Base-by-base conservation (phyloP, 2,797 vertebrate species). In the Morus bassanus region DNA sequence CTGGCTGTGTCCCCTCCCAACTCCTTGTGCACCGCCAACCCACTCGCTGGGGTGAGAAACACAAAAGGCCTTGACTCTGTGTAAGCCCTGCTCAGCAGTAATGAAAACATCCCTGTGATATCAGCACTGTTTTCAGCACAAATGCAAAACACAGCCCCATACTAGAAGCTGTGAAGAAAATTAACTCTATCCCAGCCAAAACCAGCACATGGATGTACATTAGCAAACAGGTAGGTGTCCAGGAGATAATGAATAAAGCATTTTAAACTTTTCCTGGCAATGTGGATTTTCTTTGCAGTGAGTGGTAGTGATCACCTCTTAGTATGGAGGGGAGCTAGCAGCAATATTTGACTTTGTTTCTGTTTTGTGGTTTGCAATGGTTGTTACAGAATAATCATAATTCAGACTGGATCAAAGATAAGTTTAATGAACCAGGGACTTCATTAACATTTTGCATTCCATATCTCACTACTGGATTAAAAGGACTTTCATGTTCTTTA, bases 401-500 rank as follows among this genome's bases (percentile, higher is more conserved):
- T 69, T 91, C 61, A 81, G 41, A 57, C 37, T 57, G 27, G 37
- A 94, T 94, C 88, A 95, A 95, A 96, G 57, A 84, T 80, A 91
- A 81, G 8, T 83, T 92, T 93, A 92, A 93, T 80, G 81, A 95
- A 87, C 60, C 15, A 85, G 64, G 45, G 88, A 77, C 39, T 87
- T 85, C 37, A 77, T 85, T 72, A 95, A 68, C 41, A 89, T 94
- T 95, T 95, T 82, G 14, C 65, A 63, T 92, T 94, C 67, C 28
- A 7, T 79, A 68, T 96, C 37, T 89, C 37, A 50, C 22, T 41
- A 83, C 35, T 72, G 78, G 35, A 83, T 85, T 94, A 88, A 88
- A 95, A 95, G 48, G 9, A 30, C 90, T 95, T 95, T 82, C 56
- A 85, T 85, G 57, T 95, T 95, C 73, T 79, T 88, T 73, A 57